Conservation (phyloP, 2,888 invertebrate genomes). For the Eilema depressum region DNA sequence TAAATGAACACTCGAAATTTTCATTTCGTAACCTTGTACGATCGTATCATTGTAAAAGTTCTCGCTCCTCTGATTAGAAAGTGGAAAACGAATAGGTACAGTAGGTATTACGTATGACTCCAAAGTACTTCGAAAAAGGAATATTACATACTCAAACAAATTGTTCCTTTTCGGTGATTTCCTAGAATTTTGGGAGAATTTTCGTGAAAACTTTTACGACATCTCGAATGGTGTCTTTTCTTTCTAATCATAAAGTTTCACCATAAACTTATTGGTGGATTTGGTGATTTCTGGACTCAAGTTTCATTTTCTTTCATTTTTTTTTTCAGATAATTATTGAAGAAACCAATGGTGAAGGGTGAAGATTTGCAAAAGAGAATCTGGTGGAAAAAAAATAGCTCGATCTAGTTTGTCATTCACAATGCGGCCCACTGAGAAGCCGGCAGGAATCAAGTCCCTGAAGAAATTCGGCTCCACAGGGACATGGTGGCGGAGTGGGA, state of each 20-base stretch:
- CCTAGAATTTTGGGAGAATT: not conserved
- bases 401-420: no score
- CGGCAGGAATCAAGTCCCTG: no score
- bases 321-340: no score
- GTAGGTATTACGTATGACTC: not conserved
- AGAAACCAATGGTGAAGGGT: no score
- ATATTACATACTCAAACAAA: not conserved
- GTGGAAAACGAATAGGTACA: no score
- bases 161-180: not conserved
- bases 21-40: not conserved
- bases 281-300: not conserved
- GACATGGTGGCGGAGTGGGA: no score
- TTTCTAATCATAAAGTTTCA: not conserved
- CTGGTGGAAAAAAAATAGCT: no score
- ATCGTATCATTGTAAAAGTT: not conserved
- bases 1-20: slow-evolving; percentile 8
- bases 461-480: no score
- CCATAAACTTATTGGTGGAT: not conserved
- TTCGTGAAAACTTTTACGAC: not conserved
- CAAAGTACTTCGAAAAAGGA: not conserved
- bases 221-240: not conserved
- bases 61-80: not conserved
- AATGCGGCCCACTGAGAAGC: no score
- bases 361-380: no score
- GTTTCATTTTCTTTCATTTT: not conserved